phyloP scores from a whole-genome alignment of 2,797 vertebrate genomes.

The Anisognathus igniventris region DNA sequence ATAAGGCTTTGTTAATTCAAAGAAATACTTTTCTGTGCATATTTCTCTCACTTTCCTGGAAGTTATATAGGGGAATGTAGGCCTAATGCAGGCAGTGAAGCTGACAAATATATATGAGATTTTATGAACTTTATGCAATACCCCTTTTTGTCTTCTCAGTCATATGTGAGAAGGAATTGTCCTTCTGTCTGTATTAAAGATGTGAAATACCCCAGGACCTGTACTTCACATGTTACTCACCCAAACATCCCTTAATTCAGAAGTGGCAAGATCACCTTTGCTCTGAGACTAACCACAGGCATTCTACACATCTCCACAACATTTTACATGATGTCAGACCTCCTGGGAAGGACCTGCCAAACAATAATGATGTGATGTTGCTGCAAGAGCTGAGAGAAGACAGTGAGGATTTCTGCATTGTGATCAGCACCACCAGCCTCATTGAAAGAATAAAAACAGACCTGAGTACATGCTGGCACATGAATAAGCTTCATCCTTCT shows the following conservation, averaged over 20 bases:
- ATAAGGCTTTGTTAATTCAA: background rate
- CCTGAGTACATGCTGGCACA: background rate
- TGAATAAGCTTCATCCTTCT: background rate
- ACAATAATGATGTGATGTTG: background rate
- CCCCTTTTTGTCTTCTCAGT: background rate
- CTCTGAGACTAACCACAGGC: background rate
- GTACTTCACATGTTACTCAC: background rate
- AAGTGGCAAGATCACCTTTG: background rate
- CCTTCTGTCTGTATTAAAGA: background rate
- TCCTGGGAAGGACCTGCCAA: background rate
- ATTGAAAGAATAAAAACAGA: background rate
- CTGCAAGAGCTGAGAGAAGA: background rate
- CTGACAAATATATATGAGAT: background rate
- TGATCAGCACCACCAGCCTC: background rate
- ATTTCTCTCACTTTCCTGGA: background rate
- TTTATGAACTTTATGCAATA: background rate
- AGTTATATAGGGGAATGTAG: background rate
- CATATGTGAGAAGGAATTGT: background rate
- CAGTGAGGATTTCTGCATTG: background rate
- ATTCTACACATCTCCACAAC: background rate
- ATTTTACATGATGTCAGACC: background rate
- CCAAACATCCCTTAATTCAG: background rate
- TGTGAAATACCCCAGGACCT: background rate
- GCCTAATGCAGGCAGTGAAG: background rate
- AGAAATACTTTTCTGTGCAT: background rate